Base-by-base conservation (phyloP, 2,797 vertebrate species). In the Myoxocephalus aenaeus region DNA sequence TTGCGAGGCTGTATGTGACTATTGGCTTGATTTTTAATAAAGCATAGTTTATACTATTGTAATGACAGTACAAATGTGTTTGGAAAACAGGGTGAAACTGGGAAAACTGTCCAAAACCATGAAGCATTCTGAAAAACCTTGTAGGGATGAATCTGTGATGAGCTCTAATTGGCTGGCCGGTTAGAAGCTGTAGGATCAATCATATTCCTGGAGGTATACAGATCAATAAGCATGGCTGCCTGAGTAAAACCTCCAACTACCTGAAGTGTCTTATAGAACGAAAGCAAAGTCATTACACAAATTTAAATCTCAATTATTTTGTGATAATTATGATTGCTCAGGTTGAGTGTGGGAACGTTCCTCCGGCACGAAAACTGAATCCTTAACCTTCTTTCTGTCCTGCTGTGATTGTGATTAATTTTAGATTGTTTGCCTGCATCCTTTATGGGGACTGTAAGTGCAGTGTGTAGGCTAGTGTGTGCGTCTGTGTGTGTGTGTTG, bases 171-270 rank as follows among this genome's bases (percentile, higher is more conserved):
- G 73, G 70, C 78, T 27, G 68, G 46, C 22, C n/a, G 14, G 29
- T 56, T 66, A 42, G 18, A 68, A 67, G 22, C 59, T 56, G 63
- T 25, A 64, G 62, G 74, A 86, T 85, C 72, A 69, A 27, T 83
- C n/a, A 38, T 11, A 36, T 68, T 77, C 80, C 67, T 69, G 73
- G 59, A 79, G 74, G 76, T 18, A 46, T 17, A 46, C 25, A 17
- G 75, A 86, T 89, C 88, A 58, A 90, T 89, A 53, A 32, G 38
- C 42, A 34, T 10, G 36, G 58, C 62, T 13, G 50, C 74, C 50
- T 77, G 22, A 1, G 65, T 51, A 9, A 75, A 67, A 62, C n/a
- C 57, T 73, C n/a, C 25, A 27, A 36, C 22, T 20, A 29, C 65
- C 62, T 70, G 40, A 77, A 79, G 64, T 51, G 25, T 71, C 32